Evolutionary conservation across 2,888 invertebrate species (phyloP), one percentile per base, ranked within the genome.

Genomic region (Parasteatoda lunata): DNA sequence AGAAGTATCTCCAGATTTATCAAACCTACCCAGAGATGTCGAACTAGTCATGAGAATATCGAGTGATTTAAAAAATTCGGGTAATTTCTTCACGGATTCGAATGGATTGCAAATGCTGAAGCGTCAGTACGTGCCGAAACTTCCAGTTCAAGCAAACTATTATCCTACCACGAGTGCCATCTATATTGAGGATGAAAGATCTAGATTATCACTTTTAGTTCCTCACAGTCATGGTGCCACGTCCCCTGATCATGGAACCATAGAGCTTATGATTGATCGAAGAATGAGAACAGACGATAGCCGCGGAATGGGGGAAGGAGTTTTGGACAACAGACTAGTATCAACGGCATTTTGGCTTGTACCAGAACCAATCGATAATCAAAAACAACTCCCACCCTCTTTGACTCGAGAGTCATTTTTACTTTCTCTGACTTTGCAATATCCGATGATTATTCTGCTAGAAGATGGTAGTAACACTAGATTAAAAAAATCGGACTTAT

Each of bases 251-350:
- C 95, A 96, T 0, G 98, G 98, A 3, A 95, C 95, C 91, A 91
- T 99, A 75, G 99, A 99, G 91, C 95, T 99, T 0, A 97, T 99
- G 96, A 93, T 99, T 80, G 99, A 99, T 91, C 93, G 99, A 2
- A 93, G 98, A 70, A 96, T 98, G 0, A 93, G 97, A 7, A 97
- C 98, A 91, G 99, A 99, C 91, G 99, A 99, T 91, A 96, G 96
- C 80, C 93, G 98, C 88, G 99, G 99, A 9, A 95, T 99, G 94
- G 97, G 97, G 4, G 98, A 99, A 92, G 98, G 98, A 30, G 95
- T 99, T 1, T 95, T 96, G 0, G 99, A 99, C 92, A 98, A 98
- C 92, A 94, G 95, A 87, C 77, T 89, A 48, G 93, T 93, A 0
- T 91, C 92, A 1, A 92, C 92, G 72, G 90, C 95, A 89, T 97